Evolutionary conservation across 2,113 vertebrate species (phyloP).

Genomic region (Rafetus swinhoei): DNA sequence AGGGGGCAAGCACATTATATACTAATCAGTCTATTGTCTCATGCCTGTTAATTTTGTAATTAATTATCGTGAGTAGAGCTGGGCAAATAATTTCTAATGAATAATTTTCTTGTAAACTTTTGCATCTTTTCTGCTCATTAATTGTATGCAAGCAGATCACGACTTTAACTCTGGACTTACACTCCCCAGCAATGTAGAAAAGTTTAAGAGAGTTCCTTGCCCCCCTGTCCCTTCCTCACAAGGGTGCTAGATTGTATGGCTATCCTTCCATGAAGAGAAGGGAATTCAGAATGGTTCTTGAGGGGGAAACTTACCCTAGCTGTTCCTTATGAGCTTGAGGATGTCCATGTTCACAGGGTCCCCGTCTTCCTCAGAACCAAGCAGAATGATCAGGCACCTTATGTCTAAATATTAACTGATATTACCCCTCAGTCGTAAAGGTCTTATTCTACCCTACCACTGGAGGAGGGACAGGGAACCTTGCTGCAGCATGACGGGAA

Average conservation of each 20-base stretch:
- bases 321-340: neutral
- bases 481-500: neutral
- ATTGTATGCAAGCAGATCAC: constrained; percentile 2
- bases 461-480: neutral
- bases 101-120: neutral
- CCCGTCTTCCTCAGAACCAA: neutral
- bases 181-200: too few relatives aligned
- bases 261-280: neutral
- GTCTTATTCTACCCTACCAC: neutral
- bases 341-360: neutral
- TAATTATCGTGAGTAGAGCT: constrained; percentile 36
- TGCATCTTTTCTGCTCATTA: constrained; percentile 13
- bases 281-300: neutral
- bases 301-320: neutral
- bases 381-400: neutral
- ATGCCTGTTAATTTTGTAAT: constrained; percentile 58
- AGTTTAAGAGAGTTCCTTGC: too few relatives aligned
- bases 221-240: neutral
- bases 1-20: constrained; percentile 26
- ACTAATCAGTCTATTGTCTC: constrained; percentile 48
- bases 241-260: neutral
- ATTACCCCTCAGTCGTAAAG: neutral
- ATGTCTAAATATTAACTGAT: neutral
- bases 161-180: constrained; percentile 12
- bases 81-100: constrained; percentile 34